These are phyloP conservation scores for Pantherophis vulpinus DNA, from an alignment of 2,797 vertebrate species.

Conservation along the genomic window DNA sequence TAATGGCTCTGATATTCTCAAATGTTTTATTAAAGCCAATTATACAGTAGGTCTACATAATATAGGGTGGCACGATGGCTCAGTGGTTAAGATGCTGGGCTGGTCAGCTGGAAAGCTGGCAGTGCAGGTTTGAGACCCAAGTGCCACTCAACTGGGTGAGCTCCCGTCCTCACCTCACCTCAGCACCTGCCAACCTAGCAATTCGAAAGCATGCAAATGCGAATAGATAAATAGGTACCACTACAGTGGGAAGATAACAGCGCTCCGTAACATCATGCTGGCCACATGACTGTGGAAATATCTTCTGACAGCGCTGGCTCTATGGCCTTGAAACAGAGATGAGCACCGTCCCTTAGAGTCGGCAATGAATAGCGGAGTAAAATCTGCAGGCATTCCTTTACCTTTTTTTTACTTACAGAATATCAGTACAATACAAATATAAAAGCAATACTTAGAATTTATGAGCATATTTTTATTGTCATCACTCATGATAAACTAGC, in stretches of 20 bases:
- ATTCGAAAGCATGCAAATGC: background rate
- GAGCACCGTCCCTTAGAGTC: background rate
- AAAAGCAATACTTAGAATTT: background rate
- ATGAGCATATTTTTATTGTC: background rate
- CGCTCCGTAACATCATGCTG: background rate
- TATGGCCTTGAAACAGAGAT: background rate
- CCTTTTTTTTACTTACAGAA: background rate
- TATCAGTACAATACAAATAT: background rate
- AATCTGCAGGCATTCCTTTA: background rate
- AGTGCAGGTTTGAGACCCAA: background rate
- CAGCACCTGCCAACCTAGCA: background rate
- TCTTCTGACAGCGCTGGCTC: background rate
- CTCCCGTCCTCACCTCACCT: background rate
- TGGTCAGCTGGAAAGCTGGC: background rate
- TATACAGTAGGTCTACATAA: background rate
- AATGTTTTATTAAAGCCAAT: constrained; percentile 36
- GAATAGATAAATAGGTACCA: background rate
- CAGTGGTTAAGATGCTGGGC: background rate
- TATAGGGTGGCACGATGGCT: background rate
- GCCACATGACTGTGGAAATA: background rate
- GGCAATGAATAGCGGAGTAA: background rate
- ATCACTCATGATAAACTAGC: too few relatives aligned
- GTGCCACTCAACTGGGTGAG: background rate
- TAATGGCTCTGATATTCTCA: constrained; percentile 29
- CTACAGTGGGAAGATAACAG: background rate